A percentile compares a stretch with the other conserved stretches of the same genome.
phyloP scores from a whole-genome alignment of 2,113 vertebrate species.

The Lamprologus lemairii region DNA sequence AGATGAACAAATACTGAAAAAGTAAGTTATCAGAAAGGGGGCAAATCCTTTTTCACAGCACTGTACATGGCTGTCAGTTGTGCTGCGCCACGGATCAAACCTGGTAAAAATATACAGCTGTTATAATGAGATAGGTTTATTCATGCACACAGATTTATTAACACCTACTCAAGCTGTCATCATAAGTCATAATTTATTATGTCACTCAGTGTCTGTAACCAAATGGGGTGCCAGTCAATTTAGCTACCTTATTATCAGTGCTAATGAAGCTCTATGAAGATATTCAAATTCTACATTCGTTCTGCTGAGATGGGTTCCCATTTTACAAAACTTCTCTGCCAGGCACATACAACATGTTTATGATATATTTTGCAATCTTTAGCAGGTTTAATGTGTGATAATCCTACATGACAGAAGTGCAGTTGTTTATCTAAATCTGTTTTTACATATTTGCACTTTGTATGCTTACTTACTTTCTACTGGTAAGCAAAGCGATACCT shows the following conservation, averaged over 20 bases:
- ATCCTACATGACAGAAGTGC: neutral
- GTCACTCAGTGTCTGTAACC: constrained; percentile 42
- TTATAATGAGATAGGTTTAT: constrained; percentile 21
- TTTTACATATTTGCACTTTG: neutral
- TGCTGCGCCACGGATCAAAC: neutral
- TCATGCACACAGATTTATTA: constrained; percentile 24
- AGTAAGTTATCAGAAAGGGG: neutral
- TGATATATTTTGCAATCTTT: neutral
- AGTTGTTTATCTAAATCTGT: neutral
- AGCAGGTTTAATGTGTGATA: neutral
- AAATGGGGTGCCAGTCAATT: constrained; percentile 43
- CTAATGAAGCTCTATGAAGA: constrained; percentile 18
- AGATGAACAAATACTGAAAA: neutral
- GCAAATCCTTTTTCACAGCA: neutral
- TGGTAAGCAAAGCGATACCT: neutral
- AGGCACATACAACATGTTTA: neutral
- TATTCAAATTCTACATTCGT: constrained; percentile 2
- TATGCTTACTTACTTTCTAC: neutral
- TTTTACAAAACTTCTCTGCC: neutral
- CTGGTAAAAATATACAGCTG: neutral
- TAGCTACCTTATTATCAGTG: constrained; percentile 23
- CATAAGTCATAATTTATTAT: constrained; percentile 29
- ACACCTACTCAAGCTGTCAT: constrained; percentile 23
- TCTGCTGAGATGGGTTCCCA: neutral
- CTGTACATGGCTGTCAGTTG: neutral